Percentiles rank a stretch among this genome's conserved stretches.
phyloP scores from a whole-genome alignment of 53 echinoderm and acorn worm genomes.

The Mesocentrotus franciscanus region DNA sequence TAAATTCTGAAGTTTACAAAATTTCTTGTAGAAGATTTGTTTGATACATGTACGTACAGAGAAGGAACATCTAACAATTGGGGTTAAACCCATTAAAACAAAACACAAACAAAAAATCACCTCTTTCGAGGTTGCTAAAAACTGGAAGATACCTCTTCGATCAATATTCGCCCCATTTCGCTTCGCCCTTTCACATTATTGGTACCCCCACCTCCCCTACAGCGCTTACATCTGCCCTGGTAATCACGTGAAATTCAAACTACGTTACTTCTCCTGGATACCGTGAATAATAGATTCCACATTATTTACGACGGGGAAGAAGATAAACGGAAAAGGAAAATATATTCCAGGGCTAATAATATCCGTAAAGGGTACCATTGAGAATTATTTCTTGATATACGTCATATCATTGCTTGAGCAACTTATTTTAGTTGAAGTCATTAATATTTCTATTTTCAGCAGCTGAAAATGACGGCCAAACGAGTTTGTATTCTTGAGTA shows the following conservation, averaged over 20 bases:
- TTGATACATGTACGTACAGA: too few relatives aligned
- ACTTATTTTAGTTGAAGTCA: not conserved
- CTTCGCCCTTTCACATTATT: not conserved
- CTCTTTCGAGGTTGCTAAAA: too few relatives aligned
- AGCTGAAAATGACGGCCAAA: not conserved
- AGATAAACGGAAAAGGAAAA: not conserved
- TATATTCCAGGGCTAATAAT: not conserved
- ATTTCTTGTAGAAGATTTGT: too few relatives aligned
- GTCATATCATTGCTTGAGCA: not conserved
- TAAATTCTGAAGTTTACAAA: too few relatives aligned
- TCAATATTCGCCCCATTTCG: too few relatives aligned
- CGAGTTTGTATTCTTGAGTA: not conserved
- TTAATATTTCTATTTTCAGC: conserved; percentile 26
- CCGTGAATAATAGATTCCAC: not conserved
- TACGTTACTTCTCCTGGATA: not conserved
- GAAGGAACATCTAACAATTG: too few relatives aligned
- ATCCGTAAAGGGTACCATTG: not conserved
- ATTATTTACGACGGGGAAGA: not conserved
- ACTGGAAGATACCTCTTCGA: too few relatives aligned
- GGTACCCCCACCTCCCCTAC: not conserved
- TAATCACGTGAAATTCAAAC: too few relatives aligned
- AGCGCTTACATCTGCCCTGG: not conserved
- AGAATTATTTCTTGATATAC: conserved; percentile 13
- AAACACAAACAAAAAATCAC: too few relatives aligned
- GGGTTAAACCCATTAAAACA: too few relatives aligned